Evolutionary conservation across 2,888 invertebrate genomes (phyloP), one percentile per base, ranked within the genome.

Genomic region (Nomada hirtipes): DNA sequence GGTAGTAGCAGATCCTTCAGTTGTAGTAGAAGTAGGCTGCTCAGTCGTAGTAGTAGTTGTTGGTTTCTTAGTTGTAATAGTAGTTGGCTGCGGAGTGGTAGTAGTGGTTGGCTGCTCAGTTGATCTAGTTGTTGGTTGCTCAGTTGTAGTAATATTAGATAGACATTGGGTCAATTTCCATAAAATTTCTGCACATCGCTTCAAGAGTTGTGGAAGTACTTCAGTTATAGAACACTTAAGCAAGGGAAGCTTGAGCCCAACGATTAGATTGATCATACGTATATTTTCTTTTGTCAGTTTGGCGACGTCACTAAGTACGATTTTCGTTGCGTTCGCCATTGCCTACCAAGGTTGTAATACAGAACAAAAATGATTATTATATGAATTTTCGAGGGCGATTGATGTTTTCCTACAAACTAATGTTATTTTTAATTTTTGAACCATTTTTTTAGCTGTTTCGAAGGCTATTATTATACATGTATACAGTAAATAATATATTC

Each of bases 271-370:
- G 23, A 57, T 23, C 57, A 57, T 29, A 13, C 23, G 15, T 4
- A 4, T 0, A 15, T 15, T 0, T 10, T 18, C 10, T 2, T 4
- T 4, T 2, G 4, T 0, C 0, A 2, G 0, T 0, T 26, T 4
- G 0, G 1, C 23, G 18, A 26, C 2, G 15, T 11, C 57, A 1
- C 26, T 15, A 1, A 57, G 15, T 57, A 13, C 23, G 13, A 57
- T 57, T 2, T 10, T 0, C 2, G 0, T 4, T 18, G 11, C 47
- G 0, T 4, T 1, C 4, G 0, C 0, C 4, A 26, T 3, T 23
- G 15, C 64, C 64, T 64, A 4, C 23, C 0, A 7, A 53, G n/a
- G n/a, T 53, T n/a, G 53, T 10, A 18, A n/a, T 53, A n/a, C 53
- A n/a, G n/a, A 53, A 53, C 4, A 53, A n/a, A 53, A 53, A n/a